phyloP scores from a whole-genome alignment of 2,888 invertebrate genomes.

The Rhingia rostrata region DNA sequence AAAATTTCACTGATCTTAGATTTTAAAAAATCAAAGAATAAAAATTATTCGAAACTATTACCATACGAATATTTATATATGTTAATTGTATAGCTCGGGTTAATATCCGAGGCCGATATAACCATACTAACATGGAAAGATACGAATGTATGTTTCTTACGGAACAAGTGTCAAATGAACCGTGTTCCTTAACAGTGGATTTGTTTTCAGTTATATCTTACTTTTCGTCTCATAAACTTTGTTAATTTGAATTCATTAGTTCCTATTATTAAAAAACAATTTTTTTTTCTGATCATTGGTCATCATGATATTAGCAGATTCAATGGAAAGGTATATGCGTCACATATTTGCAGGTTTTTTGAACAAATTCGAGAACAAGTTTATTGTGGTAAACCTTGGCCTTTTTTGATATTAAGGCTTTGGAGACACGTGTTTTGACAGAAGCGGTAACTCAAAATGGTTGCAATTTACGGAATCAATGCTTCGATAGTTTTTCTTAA shows the following conservation, averaged over 20 bases:
- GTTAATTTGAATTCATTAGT: conserved; percentile 53
- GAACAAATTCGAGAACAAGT: neutral
- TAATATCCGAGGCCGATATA: conserved; percentile 40
- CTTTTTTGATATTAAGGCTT: neutral
- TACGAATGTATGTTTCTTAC: neutral
- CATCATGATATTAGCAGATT: neutral
- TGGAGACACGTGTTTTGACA: too few relatives aligned
- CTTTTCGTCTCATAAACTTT: conserved; percentile 43
- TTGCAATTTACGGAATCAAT: too few relatives aligned
- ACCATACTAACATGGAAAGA: neutral
- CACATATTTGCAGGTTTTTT: neutral
- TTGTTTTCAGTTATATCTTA: conserved; percentile 30
- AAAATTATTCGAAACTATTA: conserved; percentile 41
- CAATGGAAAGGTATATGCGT: neutral
- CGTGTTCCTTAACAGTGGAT: conserved; percentile 17
- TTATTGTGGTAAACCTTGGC: neutral
- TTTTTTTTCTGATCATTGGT: neutral
- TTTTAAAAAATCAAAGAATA: neutral
- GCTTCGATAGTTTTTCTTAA: too few relatives aligned
- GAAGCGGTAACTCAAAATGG: too few relatives aligned
- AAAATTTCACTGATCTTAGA: conserved; percentile 19
- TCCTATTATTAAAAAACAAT: conserved; percentile 6
- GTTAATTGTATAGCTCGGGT: conserved; percentile 43
- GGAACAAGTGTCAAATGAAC: conserved; percentile 13
- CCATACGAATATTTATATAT: conserved; percentile 22